Evolutionary conservation across 1,140 invertebrate species (phyloP), one percentile per base, ranked within the genome.

Genomic region (Drosophila malerkotliana): DNA sequence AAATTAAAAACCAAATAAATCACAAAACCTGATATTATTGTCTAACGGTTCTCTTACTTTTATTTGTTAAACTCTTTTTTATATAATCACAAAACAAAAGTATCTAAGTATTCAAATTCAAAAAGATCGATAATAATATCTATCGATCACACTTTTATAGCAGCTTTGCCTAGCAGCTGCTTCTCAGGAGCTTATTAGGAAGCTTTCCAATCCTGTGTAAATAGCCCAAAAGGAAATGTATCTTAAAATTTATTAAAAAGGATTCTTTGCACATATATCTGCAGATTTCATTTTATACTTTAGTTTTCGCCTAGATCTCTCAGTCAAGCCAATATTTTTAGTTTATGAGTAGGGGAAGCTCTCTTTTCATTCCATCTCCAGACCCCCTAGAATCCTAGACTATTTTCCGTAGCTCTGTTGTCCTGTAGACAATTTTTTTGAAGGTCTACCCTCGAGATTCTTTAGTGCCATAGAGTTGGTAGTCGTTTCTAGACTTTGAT

Each of bases 221-320:
- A 69, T 68, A 69, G 63, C 49, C 12, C 32, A 2, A 56, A 53
- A 73, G 24, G 15, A 54, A 59, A 54, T 26, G 37, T 12, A 55
- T 41, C 10, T 1, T 1, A 62, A 72, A 61, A 53, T 56, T 57
- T 53, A 57, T 6, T 39, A 28, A 39, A 82, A 37, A 37, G n/a
- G 12, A 75, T 82, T 83, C 41, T 64, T 44, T 68, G 79, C 79
- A 82, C 79, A 44, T 32, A 56, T 30, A 57, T 41, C 30, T 54
- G 34, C 15, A 4, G 14, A 34, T 66, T 52, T 59, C 3, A 21
- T 39, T 26, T 44, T 30, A 1, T 34, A 34, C 39, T 44, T 44
- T 48, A 14, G 14, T 71, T 54, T 45, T 24, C 15, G 8, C n/a
- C 7, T 30, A 7, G 14, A 51, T 47, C 18, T 47, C 18, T 47